A percentile compares a stretch with the other conserved stretches of the same genome.
Conservation (phyloP, 2,888 invertebrate genomes). For the Sipha maydis region DNA sequence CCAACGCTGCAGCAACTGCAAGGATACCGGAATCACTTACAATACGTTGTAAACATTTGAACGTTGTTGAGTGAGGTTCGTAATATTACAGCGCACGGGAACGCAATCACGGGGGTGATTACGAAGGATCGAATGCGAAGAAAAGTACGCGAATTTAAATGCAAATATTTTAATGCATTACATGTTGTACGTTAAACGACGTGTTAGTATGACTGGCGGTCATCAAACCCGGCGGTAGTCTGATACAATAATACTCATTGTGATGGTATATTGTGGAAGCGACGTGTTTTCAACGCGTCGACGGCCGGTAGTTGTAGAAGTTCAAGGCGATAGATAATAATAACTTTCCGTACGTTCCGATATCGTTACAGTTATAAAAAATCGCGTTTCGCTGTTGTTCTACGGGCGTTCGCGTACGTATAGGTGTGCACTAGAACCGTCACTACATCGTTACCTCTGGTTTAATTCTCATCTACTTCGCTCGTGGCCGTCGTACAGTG, state of each 20-base stretch:
- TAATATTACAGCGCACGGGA: too few relatives aligned
- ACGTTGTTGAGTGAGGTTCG: too few relatives aligned
- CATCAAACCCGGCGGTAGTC: background rate
- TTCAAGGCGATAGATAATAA: conserved; percentile 36
- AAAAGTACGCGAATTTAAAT: too few relatives aligned
- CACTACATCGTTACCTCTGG: background rate
- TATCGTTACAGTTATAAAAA: background rate
- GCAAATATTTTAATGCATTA: too few relatives aligned
- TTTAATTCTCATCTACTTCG: background rate
- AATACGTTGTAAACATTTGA: too few relatives aligned
- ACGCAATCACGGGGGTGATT: too few relatives aligned
- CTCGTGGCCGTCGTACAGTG: background rate
- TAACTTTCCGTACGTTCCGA: background rate
- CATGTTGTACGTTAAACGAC: background rate
- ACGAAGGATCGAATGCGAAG: too few relatives aligned
- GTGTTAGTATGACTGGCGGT: background rate
- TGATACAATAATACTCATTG: background rate
- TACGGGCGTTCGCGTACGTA: background rate
- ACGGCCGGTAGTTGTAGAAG: background rate
- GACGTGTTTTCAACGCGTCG: background rate
- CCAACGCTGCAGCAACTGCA: too few relatives aligned
- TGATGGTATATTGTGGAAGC: background rate
- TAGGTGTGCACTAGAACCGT: background rate
- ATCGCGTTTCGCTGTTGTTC: background rate
- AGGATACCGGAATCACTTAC: too few relatives aligned